Evolutionary conservation across 2,888 invertebrate genomes (phyloP), one percentile per base, ranked within the genome.

Genomic region (Tridacna crocea): DNA sequence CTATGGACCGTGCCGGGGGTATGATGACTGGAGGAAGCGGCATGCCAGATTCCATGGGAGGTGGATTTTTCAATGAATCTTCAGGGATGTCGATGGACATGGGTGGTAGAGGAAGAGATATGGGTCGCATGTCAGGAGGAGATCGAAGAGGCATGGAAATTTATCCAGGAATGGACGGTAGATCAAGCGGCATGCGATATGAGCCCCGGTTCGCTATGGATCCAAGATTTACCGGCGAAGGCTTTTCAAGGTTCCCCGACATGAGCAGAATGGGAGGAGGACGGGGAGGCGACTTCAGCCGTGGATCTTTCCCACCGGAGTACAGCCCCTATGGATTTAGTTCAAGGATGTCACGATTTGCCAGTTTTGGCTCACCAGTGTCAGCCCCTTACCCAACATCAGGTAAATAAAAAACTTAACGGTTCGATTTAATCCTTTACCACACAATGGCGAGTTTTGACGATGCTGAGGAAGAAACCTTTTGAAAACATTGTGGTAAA

Each of bases 281-380:
- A 19, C 10, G n/a, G 10, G 61, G 63, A 26, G 22, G 22, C n/a
- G 36, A 36, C 36, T 36, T 36, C 8, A 4, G 4, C 2, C n/a
- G 17, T 10, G 68, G 36, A 27, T 27, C 19, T 3, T 55, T 46
- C n/a, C 27, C 27, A 26, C 36, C 68, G 4, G 68, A 17, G 12
- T 36, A 13, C 17, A 27, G 68, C 27, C 46, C 68, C 15, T 60
- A 61, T 26, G 61, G 73, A 17, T 73, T 73, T 73, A 61, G 46
- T 22, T 48, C 73, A 27, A 68, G 77, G 61, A 46, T 72, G 55
- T 36, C 63, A 4, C 66, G 77, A 15, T 77, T 77, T 26, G 80
- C 66, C 2, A 48, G 75, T 47, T 47, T 70, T 17, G 70, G 70
- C 11, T 15, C 51, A 22, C 70, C 70, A 10, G 55, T 36, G 36